phyloP scores from a whole-genome alignment of 2,888 invertebrate species.

The Oxytorus armatus region DNA sequence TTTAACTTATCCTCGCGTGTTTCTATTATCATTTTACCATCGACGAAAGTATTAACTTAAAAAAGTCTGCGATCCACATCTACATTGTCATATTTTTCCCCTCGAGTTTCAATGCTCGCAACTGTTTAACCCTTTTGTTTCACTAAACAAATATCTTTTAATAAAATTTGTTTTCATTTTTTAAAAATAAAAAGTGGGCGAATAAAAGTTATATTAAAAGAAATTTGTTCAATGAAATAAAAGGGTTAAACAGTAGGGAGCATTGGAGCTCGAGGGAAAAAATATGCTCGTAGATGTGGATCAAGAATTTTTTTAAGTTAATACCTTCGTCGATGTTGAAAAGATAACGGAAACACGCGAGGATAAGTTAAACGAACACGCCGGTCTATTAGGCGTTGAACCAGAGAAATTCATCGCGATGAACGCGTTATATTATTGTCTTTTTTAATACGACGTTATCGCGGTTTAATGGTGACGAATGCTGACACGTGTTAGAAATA shows the following conservation, averaged over 20 bases:
- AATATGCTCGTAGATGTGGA: not conserved
- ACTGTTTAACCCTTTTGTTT: too few relatives aligned
- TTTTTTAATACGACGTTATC: constrained; percentile 52
- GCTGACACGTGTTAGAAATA: constrained; percentile 65
- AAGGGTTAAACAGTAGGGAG: too few relatives aligned
- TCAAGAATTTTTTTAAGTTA: constrained; percentile 1
- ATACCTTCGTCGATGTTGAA: not conserved
- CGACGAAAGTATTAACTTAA: not conserved
- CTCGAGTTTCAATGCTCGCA: too few relatives aligned
- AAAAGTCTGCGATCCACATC: constrained; percentile 1
- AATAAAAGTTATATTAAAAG: too few relatives aligned
- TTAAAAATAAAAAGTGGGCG: too few relatives aligned
- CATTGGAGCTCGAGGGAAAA: too few relatives aligned
- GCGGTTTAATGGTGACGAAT: constrained; percentile 47
- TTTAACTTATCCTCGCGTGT: constrained; percentile 37
- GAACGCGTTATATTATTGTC: constrained; percentile 23
- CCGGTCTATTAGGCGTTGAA: constrained; percentile 25
- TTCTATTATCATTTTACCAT: not conserved
- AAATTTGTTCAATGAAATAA: too few relatives aligned
- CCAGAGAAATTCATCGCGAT: too few relatives aligned
- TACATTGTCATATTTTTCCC: too few relatives aligned
- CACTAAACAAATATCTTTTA: too few relatives aligned
- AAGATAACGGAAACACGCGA: constrained; percentile 15
- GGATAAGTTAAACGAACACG: constrained; percentile 26
- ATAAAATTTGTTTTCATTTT: too few relatives aligned